phyloP scores from a whole-genome alignment of 2,113 vertebrate genomes.

The Patagioenas fasciata region DNA sequence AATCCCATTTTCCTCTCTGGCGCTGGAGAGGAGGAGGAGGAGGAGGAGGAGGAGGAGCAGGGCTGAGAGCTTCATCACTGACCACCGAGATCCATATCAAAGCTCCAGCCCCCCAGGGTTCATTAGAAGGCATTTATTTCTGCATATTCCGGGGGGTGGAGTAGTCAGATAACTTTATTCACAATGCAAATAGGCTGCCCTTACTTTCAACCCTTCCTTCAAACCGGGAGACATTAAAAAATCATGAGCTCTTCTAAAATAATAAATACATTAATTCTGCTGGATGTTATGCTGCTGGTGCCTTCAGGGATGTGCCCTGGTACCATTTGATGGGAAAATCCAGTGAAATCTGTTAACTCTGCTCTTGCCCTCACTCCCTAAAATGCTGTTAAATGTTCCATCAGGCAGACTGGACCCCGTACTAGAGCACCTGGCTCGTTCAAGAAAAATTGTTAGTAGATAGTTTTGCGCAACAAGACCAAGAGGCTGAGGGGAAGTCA shows the following conservation, averaged over 20 bases:
- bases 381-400: neutral
- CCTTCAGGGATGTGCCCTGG: neutral
- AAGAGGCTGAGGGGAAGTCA: neutral
- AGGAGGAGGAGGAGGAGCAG: too few relatives aligned
- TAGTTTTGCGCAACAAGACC: neutral
- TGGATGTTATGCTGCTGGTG: neutral
- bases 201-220: constrained; percentile 75
- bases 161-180: constrained; percentile 70
- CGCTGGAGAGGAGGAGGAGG: too few relatives aligned
- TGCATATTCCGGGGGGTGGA: constrained; percentile 68
- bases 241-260: constrained; percentile 68
- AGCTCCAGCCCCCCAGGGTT: constrained; percentile 71
- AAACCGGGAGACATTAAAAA: constrained; percentile 73
- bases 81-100: constrained; percentile 76
- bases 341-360: neutral
- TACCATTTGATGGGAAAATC: neutral
- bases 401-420: neutral
- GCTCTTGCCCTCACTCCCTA: neutral
- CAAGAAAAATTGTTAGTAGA: neutral
- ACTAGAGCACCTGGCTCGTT: neutral
- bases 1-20: constrained; percentile 75
- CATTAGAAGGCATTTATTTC: constrained; percentile 81
- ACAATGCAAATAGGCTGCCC: constrained; percentile 74
- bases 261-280: constrained; percentile 49
- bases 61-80: constrained; percentile 23